phyloP scores from a whole-genome alignment of 2,113 vertebrate species.

The Leptosomus discolor region DNA sequence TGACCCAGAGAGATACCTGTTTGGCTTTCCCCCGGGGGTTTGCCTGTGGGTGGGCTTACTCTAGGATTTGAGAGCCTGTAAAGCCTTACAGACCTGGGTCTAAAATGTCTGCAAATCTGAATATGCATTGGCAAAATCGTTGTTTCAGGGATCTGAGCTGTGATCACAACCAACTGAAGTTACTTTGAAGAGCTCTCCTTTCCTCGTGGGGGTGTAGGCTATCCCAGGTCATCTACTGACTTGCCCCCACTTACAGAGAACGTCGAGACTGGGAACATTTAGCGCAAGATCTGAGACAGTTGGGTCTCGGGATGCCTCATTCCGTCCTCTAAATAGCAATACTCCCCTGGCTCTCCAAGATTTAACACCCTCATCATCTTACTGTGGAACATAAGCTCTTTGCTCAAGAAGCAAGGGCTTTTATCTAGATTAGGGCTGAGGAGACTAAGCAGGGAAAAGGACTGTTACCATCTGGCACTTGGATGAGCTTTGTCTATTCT shows the following conservation, averaged over 20 bases:
- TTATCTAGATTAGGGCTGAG: slow-evolving; percentile 11
- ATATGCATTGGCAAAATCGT: rapidly evolving
- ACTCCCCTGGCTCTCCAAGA: background rate
- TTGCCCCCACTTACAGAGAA: background rate
- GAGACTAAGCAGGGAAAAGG: background rate
- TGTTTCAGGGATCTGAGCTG: background rate
- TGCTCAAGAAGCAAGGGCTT: background rate
- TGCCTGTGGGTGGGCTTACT: background rate
- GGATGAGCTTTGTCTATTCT: background rate
- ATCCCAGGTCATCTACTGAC: background rate
- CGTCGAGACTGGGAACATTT: rapidly evolving
- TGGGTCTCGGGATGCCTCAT: background rate
- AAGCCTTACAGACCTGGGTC: background rate
- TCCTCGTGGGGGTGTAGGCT: rapidly evolving
- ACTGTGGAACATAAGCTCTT: background rate
- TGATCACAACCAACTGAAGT: background rate
- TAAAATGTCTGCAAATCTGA: background rate
- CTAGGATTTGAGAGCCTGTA: background rate
- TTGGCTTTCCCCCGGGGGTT: background rate
- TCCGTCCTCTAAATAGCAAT: background rate
- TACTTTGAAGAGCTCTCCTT: background rate
- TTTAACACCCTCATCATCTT: slow-evolving; percentile 37
- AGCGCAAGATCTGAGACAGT: background rate
- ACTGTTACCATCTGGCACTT: background rate
- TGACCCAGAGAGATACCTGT: background rate